A percentile compares a stretch with the other conserved stretches of the same genome.
phyloP scores from a whole-genome alignment of 1,140 invertebrate species.

The Ptiloglossa arizonensis region DNA sequence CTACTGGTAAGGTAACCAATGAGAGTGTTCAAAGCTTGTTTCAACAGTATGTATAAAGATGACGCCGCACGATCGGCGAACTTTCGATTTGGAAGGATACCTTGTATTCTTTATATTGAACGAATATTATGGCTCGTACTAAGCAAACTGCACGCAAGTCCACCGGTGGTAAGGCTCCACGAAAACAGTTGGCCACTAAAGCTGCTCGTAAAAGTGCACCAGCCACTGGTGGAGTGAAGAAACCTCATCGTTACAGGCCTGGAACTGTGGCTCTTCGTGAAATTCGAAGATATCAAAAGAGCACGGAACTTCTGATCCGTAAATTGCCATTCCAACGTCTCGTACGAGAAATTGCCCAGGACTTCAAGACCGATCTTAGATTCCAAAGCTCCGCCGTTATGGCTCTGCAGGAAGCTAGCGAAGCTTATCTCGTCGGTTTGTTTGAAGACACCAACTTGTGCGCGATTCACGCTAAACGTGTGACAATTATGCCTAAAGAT shows the following conservation, averaged over 20 bases:
- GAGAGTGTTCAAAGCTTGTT: too few species aligned
- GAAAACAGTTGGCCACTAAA: slow-evolving; percentile 83
- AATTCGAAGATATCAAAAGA: slow-evolving; percentile 47
- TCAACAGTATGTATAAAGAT: too few species aligned
- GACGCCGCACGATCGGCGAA: too few species aligned
- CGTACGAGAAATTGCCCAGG: slow-evolving; percentile 57
- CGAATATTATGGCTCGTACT: slow-evolving; percentile 55
- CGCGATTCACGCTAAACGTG: slow-evolving; percentile 55
- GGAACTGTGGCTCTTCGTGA: slow-evolving; percentile 51
- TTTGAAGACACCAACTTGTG: slow-evolving; percentile 61
- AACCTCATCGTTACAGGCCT: slow-evolving; percentile 75
- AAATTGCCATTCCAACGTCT: slow-evolving; percentile 55
- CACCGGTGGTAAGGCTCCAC: slow-evolving; percentile 43
- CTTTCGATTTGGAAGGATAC: too few species aligned
- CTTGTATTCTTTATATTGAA: too few species aligned
- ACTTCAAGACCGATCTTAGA: slow-evolving; percentile 53
- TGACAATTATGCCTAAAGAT: slow-evolving; percentile 60
- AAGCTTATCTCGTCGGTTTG: slow-evolving; percentile 55
- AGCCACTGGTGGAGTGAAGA: slow-evolving; percentile 82
- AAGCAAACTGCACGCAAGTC: slow-evolving; percentile 68
- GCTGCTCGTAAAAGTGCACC: slow-evolving; percentile 79
- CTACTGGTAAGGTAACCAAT: too few species aligned
- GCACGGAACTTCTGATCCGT: slow-evolving; percentile 45
- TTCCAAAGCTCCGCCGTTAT: slow-evolving; percentile 57
- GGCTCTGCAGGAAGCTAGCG: slow-evolving; percentile 58